Percentiles rank a stretch among this genome's conserved stretches.
These are phyloP conservation scores for Andrena minutula DNA, from an alignment of 2,888 invertebrate genomes.

Conservation along the genomic window DNA sequence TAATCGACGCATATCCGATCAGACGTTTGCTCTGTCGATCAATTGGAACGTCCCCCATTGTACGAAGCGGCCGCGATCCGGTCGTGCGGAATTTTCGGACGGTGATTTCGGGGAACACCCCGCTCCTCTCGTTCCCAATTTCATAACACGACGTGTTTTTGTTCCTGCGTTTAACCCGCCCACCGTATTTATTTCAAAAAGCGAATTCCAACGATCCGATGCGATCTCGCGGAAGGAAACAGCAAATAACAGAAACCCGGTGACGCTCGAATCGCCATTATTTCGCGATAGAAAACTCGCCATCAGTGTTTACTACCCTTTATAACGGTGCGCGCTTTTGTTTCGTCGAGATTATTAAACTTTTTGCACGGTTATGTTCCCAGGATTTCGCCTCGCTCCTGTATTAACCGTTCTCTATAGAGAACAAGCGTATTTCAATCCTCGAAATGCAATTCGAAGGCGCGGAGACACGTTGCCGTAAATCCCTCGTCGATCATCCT, in stretches of 20 bases:
- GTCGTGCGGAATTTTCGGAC: slow-evolving; percentile 1
- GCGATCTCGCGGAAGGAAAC: background rate
- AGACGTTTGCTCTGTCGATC: slow-evolving; percentile 34
- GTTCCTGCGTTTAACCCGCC: background rate
- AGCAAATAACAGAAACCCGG: background rate
- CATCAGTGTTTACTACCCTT: background rate
- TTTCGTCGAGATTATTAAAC: slow-evolving; percentile 2
- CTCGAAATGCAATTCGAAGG: background rate
- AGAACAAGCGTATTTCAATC: background rate
- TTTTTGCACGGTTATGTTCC: background rate
- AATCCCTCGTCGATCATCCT: slow-evolving; percentile 1
- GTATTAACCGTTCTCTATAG: background rate
- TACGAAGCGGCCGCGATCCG: slow-evolving; percentile 2
- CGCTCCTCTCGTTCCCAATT: background rate
- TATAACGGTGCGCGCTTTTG: background rate
- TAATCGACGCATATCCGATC: slow-evolving; percentile 41
- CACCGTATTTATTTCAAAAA: slow-evolving; percentile 24
- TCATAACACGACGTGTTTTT: slow-evolving; percentile 13
- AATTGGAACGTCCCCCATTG: slow-evolving; percentile 29
- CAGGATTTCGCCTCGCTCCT: background rate
- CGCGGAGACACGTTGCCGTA: background rate
- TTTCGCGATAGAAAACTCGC: background rate
- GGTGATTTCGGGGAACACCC: slow-evolving; percentile 17
- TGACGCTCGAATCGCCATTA: background rate
- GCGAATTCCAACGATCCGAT: slow-evolving; percentile 11